A percentile compares a stretch with the other conserved stretches of the same genome.
Evolutionary conservation across 2,888 invertebrate genomes (phyloP).

Genomic region (Rotaria sp.): DNA sequence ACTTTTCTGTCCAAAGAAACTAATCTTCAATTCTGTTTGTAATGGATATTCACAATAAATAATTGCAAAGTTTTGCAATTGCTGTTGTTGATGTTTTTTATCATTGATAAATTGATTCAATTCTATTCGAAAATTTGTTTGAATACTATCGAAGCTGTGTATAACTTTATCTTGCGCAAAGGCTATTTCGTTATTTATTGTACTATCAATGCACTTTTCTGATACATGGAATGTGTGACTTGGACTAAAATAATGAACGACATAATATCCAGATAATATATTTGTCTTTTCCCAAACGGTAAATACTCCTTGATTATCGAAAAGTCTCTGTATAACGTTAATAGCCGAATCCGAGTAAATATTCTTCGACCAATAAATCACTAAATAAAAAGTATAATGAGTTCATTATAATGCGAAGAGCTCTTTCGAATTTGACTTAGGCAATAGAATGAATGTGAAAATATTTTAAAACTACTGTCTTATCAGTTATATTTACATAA

Average conservation of each 20-base stretch:
- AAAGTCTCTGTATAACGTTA: not conserved
- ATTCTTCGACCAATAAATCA: not conserved
- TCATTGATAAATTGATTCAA: not conserved
- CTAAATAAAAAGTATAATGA: not conserved
- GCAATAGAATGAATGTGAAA: too few relatives aligned
- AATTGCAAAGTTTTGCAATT: not conserved
- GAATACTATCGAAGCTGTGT: not conserved
- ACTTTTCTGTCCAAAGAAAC: not conserved
- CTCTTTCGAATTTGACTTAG: too few relatives aligned
- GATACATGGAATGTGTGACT: not conserved
- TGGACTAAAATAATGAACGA: not conserved
- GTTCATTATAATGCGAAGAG: too few relatives aligned
- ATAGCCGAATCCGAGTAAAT: not conserved
- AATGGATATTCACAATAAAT: not conserved
- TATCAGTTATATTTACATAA: too few relatives aligned
- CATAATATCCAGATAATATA: not conserved
- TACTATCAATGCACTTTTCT: not conserved
- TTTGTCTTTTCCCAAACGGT: not conserved
- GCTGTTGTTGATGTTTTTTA: not conserved
- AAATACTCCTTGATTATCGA: not conserved
- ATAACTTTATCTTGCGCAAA: not conserved
- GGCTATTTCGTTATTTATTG: not conserved
- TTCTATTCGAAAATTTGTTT: not conserved
- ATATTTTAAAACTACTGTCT: too few relatives aligned
- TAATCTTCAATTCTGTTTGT: not conserved